These are phyloP conservation scores for Corella eumyota DNA, from an alignment of 23 tunicate species.

Conservation along the genomic window DNA sequence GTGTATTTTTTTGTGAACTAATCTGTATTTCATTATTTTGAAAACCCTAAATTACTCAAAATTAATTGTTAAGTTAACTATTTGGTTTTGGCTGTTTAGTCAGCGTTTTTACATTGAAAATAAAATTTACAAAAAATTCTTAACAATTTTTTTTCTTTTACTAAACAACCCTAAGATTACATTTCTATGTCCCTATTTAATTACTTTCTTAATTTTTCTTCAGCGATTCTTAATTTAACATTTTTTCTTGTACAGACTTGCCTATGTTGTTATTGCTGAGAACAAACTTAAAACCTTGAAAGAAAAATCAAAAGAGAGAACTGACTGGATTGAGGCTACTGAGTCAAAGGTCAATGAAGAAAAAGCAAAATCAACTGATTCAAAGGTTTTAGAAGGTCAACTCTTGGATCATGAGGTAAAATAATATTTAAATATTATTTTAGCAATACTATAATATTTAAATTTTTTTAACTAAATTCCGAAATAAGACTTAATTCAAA, in stretches of 20 bases:
- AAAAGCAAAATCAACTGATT: slow-evolving; percentile 7
- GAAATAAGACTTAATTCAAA: too few species aligned
- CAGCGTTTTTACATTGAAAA: neutral
- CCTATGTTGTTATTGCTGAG: slow-evolving; percentile 23
- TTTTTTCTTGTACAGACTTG: slow-evolving; percentile 16
- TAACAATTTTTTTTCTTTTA: neutral
- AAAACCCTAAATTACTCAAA: too few species aligned
- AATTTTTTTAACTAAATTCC: too few species aligned
- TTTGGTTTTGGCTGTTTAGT: neutral
- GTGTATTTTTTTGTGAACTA: too few species aligned
- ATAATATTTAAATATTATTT: slow-evolving; percentile 1
- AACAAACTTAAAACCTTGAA: slow-evolving; percentile 34
- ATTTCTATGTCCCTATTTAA: neutral
- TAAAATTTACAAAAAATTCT: neutral
- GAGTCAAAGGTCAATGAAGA: slow-evolving; percentile 21
- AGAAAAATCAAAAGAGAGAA: slow-evolving; percentile 24
- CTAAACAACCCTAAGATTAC: too few species aligned
- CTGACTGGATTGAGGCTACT: slow-evolving; percentile 27
- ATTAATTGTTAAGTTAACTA: neutral
- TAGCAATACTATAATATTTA: neutral
- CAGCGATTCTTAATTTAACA: neutral
- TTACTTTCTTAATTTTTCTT: neutral
- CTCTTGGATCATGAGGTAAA: slow-evolving; percentile 62
- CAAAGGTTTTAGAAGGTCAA: slow-evolving; percentile 24
- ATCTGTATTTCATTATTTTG: too few species aligned